Evolutionary conservation across 2,113 vertebrate genomes (phyloP).

Genomic region (Chlamydotis undulata): DNA sequence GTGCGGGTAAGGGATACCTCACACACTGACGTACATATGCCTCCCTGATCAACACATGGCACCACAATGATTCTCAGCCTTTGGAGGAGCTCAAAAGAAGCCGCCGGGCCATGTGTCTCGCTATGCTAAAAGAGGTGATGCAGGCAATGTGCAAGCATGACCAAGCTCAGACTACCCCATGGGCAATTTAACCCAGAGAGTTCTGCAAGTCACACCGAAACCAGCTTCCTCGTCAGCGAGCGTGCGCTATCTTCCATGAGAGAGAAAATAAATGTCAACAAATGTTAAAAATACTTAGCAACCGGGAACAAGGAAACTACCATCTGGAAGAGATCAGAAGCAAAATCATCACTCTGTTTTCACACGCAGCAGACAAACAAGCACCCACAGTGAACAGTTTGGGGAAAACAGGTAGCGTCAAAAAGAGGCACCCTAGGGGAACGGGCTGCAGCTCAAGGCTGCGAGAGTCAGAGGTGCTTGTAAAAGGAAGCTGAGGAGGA

Average conservation of each 20-base stretch:
- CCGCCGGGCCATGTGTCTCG: background rate
- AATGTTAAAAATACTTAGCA: slow-evolving; percentile 5
- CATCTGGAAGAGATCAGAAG: slow-evolving; percentile 28
- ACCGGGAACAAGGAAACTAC: background rate
- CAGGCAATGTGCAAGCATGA: background rate
- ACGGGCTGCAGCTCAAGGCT: background rate
- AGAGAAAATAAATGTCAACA: background rate
- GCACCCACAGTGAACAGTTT: background rate
- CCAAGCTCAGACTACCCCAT: background rate
- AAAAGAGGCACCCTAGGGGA: background rate
- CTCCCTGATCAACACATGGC: background rate
- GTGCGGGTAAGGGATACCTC: background rate
- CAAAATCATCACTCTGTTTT: slow-evolving; percentile 19
- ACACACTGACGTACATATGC: rapidly evolving
- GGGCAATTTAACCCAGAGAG: background rate
- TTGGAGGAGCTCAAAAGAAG: background rate
- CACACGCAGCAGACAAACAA: background rate
- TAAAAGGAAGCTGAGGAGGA: background rate
- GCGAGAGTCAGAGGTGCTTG: rapidly evolving
- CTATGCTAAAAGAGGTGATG: background rate
- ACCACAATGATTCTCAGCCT: background rate
- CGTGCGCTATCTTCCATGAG: background rate
- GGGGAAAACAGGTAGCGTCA: background rate
- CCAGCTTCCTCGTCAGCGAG: background rate
- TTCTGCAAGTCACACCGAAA: background rate